Evolutionary conservation across 2,113 vertebrate genomes (phyloP).

Genomic region (Brachyhypopomus gauderio): DNA sequence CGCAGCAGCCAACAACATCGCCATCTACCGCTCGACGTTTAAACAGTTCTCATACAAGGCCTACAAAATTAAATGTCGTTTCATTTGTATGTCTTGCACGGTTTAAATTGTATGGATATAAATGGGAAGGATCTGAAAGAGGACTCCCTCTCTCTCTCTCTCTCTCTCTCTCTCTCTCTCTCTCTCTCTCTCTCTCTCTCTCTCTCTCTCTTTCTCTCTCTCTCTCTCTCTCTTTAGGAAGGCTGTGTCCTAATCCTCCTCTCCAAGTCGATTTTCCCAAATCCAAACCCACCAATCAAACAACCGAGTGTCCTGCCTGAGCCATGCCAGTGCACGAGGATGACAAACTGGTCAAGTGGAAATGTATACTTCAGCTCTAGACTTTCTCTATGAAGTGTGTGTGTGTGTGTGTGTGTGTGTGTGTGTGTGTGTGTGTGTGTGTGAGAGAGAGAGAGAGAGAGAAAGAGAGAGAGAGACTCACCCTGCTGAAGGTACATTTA

Average conservation of each 20-base stretch:
- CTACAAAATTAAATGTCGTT: too few species aligned
- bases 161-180: slow-evolving; percentile 16
- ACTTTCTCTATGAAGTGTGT: neutral
- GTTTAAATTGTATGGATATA: too few species aligned
- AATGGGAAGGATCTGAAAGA: too few species aligned
- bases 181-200: slow-evolving; percentile 18
- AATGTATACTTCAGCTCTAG: neutral
- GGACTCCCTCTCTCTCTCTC: neutral
- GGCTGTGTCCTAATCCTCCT: slow-evolving; percentile 20
- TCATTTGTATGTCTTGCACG: too few species aligned
- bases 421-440: too few species aligned
- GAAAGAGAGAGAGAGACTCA: slow-evolving; percentile 69
- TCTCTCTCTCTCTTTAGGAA: slow-evolving; percentile 29
- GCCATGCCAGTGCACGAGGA: neutral
- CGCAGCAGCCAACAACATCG: neutral
- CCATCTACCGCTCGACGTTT: slow-evolving; percentile 33
- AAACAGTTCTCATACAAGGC: too few species aligned
- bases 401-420: too few species aligned
- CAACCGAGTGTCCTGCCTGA: neutral
- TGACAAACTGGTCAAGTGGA: neutral
- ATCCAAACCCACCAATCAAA: slow-evolving; percentile 33
- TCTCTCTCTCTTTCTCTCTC: slow-evolving; percentile 15
- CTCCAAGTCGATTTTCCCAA: slow-evolving; percentile 34
- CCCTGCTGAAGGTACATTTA: slow-evolving; percentile 96
- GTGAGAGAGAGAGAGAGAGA: too few species aligned